Percentiles rank a stretch among this genome's conserved stretches.
These are phyloP conservation scores for Ditula angustiorana DNA, from an alignment of 2,888 invertebrate species.

Conservation along the genomic window DNA sequence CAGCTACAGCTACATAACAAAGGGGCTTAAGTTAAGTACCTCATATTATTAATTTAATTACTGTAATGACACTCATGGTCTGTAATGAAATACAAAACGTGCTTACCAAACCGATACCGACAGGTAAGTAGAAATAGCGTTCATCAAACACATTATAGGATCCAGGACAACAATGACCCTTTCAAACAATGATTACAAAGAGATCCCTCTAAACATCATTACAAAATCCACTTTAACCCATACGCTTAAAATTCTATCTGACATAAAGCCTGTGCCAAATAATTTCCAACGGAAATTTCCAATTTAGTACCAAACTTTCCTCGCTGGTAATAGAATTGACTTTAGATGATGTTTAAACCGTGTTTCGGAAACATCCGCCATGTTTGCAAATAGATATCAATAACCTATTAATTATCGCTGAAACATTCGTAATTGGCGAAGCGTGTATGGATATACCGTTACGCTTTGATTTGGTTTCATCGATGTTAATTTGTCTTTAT, in stretches of 20 bases:
- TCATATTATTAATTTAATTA: too few relatives aligned
- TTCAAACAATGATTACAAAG: not conserved
- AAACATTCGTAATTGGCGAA: slow-evolving; percentile 2
- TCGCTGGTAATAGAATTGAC: not conserved
- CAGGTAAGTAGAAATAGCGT: not conserved
- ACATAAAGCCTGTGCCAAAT: not conserved
- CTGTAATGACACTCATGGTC: too few relatives aligned
- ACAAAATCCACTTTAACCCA: not conserved
- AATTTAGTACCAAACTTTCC: not conserved
- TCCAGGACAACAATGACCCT: not conserved
- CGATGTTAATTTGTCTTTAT: not conserved
- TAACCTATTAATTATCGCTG: slow-evolving; percentile 25
- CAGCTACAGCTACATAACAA: too few relatives aligned
- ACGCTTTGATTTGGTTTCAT: slow-evolving; percentile 11
- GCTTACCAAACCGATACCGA: too few relatives aligned
- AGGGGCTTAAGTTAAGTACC: too few relatives aligned
- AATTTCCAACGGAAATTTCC: not conserved
- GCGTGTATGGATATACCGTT: not conserved
- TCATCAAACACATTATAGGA: not conserved
- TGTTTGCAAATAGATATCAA: not conserved
- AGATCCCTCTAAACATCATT: not conserved
- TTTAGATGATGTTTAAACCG: not conserved
- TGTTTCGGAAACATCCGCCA: not conserved
- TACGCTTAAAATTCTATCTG: not conserved
- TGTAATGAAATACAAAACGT: too few relatives aligned